Percentiles rank a stretch among this genome's conserved stretches.
Evolutionary conservation across 2,113 vertebrate genomes (phyloP).

Genomic region (Syngnathus typhle): DNA sequence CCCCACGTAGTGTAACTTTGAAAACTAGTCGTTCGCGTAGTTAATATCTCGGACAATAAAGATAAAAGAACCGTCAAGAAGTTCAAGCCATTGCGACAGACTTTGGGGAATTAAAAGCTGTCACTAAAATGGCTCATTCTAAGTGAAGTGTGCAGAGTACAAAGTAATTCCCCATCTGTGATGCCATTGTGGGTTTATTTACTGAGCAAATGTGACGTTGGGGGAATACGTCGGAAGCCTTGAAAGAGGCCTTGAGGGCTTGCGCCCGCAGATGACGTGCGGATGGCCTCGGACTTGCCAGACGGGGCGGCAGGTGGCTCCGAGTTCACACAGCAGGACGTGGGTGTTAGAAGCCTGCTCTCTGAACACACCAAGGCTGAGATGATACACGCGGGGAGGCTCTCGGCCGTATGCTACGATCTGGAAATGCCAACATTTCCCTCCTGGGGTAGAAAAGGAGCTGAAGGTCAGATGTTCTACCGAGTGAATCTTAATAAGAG

Average conservation of each 20-base stretch:
- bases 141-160: neutral
- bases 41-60: too few species aligned
- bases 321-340: constrained; percentile 62
- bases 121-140: neutral
- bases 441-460: constrained; percentile 10
- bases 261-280: constrained; percentile 48
- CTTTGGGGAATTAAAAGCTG: neutral
- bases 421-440: constrained; percentile 34
- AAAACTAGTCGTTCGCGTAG: too few species aligned
- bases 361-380: constrained; percentile 30
- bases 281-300: constrained; percentile 50
- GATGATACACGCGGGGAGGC: constrained; percentile 17
- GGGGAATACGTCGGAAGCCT: constrained; percentile 26
- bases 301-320: constrained; percentile 69
- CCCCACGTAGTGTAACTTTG: too few species aligned
- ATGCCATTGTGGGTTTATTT: neutral
- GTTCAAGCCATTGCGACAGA: neutral
- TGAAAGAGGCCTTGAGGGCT: constrained; percentile 23
- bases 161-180: neutral
- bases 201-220: constrained; percentile 21
- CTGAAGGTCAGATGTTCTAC: neutral
- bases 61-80: too few species aligned
- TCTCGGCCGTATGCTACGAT: constrained; percentile 24
- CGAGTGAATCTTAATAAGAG: neutral
- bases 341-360: constrained; percentile 60